Percentiles rank a stretch among this genome's conserved stretches.
These are phyloP conservation scores for Epistrophe grossulariae DNA, from an alignment of 2,888 invertebrate genomes.

Conservation along the genomic window DNA sequence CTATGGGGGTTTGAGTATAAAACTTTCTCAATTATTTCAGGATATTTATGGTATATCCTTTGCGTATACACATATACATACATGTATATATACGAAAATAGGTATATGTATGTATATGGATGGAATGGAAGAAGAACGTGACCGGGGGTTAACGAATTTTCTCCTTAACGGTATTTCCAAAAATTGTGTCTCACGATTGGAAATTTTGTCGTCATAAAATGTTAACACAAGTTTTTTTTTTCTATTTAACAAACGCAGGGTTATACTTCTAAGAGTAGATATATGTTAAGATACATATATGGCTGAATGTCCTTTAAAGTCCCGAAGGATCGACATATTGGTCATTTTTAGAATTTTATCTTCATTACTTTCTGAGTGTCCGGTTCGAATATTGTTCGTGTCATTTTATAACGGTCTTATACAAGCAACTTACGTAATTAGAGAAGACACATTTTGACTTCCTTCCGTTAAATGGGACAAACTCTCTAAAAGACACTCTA, in stretches of 20 bases:
- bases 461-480: constrained; percentile 61
- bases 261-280: neutral
- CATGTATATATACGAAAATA: neutral
- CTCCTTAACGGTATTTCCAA: constrained; percentile 42
- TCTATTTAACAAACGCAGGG: neutral
- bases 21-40: constrained; percentile 75
- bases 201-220: constrained; percentile 72
- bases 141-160: constrained; percentile 30
- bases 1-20: constrained; percentile 67
- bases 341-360: constrained; percentile 71
- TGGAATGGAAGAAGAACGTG: constrained; percentile 48
- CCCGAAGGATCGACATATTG: constrained; percentile 56
- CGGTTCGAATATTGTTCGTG: constrained; percentile 55
- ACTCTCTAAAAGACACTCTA: constrained; percentile 20
- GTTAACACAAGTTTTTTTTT: constrained; percentile 51
- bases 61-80: constrained; percentile 40
- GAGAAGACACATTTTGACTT: constrained; percentile 72
- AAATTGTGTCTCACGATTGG: constrained; percentile 53
- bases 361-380: constrained; percentile 62
- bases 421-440: constrained; percentile 73
- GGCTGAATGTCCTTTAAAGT: constrained; percentile 14
- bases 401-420: constrained; percentile 43
- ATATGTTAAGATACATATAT: neutral
- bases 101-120: neutral
- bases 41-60: constrained; percentile 74